Evolutionary conservation across 1,140 invertebrate genomes (phyloP).

Genomic region (Agrilus planipennis): DNA sequence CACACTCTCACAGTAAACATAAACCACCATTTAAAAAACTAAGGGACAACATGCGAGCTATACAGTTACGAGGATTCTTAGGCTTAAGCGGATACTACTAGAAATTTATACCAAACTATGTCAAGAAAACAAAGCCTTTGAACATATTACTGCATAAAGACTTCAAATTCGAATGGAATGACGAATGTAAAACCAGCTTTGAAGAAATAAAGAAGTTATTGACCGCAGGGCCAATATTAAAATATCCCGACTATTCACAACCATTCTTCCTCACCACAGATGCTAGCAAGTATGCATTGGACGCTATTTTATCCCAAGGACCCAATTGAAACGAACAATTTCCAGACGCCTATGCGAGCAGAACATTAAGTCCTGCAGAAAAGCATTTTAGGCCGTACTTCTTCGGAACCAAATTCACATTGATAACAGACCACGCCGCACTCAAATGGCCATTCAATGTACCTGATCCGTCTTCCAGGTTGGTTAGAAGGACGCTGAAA

Average conservation of each 20-base stretch:
- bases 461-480: conserved; percentile 28
- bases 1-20: background rate
- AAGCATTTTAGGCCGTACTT: too few relatives aligned
- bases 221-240: background rate
- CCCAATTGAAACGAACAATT: too few relatives aligned
- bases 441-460: conserved; percentile 33
- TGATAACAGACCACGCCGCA: too few relatives aligned
- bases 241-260: background rate
- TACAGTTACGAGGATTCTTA: conserved; percentile 19
- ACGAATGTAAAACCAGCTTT: too few relatives aligned
- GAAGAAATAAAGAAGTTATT: too few relatives aligned
- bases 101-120: conserved; percentile 5
- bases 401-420: too few relatives aligned
- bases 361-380: too few relatives aligned
- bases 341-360: too few relatives aligned
- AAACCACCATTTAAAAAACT: background rate
- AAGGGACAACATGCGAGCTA: background rate
- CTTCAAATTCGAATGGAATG: too few relatives aligned
- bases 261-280: background rate
- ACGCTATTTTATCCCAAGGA: too few relatives aligned
- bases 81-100: conserved; percentile 14
- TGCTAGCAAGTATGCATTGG: conserved; percentile 1
- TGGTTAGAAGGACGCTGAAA: conserved; percentile 32
- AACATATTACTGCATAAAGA: too few relatives aligned
- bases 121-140: conserved; percentile 4